Percentiles rank a stretch among this genome's conserved stretches.
Conservation (phyloP, 1,140 invertebrate genomes). For the Sycophaga agraensis region DNA sequence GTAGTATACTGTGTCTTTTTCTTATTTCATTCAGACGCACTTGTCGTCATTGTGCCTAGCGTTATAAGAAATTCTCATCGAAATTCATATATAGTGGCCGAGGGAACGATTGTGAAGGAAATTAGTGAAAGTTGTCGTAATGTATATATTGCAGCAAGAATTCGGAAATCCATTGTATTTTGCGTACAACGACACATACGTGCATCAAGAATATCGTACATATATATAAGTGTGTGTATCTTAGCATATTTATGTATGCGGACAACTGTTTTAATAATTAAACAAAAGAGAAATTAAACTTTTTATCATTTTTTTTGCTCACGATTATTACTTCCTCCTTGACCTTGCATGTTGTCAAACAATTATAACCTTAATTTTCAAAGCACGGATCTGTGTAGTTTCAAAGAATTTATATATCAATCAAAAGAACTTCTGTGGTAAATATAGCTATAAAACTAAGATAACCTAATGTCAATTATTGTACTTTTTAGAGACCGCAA, state of each 20-base stretch:
- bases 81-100: slow-evolving; percentile 3
- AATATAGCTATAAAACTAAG: too few relatives aligned
- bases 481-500: too few relatives aligned
- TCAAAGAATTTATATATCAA: not conserved
- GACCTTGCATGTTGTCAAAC: not conserved
- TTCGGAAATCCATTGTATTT: slow-evolving; percentile 23
- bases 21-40: slow-evolving; percentile 1
- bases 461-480: too few relatives aligned
- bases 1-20: not conserved
- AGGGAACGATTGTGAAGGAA: slow-evolving; percentile 3
- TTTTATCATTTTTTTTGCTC: not conserved
- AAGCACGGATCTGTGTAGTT: not conserved
- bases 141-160: slow-evolving; percentile 27
- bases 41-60: slow-evolving; percentile 7
- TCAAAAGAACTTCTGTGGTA: too few relatives aligned
- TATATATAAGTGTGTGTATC: slow-evolving; percentile 43
- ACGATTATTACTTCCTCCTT: not conserved
- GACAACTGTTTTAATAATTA: slow-evolving; percentile 54
- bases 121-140: slow-evolving; percentile 21
- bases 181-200: slow-evolving; percentile 35
- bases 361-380: not conserved
- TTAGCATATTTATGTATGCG: slow-evolving; percentile 55
- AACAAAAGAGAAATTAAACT: slow-evolving; percentile 39
- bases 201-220: slow-evolving; percentile 40
- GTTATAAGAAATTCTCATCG: slow-evolving; percentile 9